Evolutionary conservation across 2,888 invertebrate genomes (phyloP), one percentile per base, ranked within the genome.

Genomic region (Eupeodes luniger): DNA sequence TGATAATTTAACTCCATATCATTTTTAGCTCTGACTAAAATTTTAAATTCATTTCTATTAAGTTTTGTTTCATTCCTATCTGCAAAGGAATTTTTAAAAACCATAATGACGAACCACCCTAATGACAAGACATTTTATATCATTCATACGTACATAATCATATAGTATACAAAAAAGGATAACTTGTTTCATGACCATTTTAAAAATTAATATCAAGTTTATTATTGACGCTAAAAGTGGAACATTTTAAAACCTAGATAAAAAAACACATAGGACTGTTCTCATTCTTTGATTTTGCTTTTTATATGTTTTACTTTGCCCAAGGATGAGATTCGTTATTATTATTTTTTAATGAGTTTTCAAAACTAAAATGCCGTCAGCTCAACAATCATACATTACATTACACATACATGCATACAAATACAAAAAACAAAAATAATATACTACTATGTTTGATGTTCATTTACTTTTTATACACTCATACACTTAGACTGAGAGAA

Each of bases 321-420:
- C n/a, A 69, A 57, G 69, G 57, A 57, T 81, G 59, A 76, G 53
- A 47, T 16, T 6, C 67, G 51, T 80, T 64, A 80, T 84, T 64
- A 80, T 84, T 80, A 77, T 81, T 74, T 82, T 82, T 81, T 85
- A 85, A 85, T 78, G 66, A 85, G 85, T 78, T 85, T 85, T 72
- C 27, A 47, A 75, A 75, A 75, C 72, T 72, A 67, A 51, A 74
- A 67, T 49, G 57, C 85, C 62, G 36, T 36, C 19, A 55, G 53
- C 16, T 7, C 34, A 55, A 14, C 49, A 85, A 67, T 57, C 57
- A 61, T 36, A 49, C 7, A 49, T 40, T 40, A 40, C 51, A 64
- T 2, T 2, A 11, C 11, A n/a, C 55, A 70, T 40, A 62, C 62
- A 36, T 40, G 40, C 5, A 6, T 44, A 44, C 34, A 59, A 14